Conservation (phyloP, 2,888 invertebrate genomes). For the Ophion obscuratus region DNA sequence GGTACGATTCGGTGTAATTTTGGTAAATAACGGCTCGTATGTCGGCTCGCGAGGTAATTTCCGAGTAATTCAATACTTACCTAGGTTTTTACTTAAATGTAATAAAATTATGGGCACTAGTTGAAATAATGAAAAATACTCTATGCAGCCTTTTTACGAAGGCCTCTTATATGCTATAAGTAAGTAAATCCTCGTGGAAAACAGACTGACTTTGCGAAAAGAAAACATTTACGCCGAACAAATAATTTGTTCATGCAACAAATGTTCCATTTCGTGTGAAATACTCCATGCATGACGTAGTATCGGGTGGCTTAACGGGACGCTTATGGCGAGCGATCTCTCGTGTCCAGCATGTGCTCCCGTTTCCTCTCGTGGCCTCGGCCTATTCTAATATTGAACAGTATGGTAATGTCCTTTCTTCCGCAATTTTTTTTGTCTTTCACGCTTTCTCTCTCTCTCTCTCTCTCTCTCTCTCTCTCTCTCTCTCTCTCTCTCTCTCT, state of each 20-base stretch:
- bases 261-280: neutral
- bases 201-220: no score
- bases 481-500: neutral
- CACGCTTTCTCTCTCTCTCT: neutral
- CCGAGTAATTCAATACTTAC: neutral
- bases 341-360: slow-evolving; percentile 33
- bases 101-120: no score
- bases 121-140: no score
- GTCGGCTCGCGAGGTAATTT: neutral
- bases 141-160: no score
- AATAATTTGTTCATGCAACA: neutral
- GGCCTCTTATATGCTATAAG: no score
- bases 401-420: slow-evolving; percentile 79
- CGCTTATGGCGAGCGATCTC: slow-evolving; percentile 26
- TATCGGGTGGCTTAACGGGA: slow-evolving; percentile 17
- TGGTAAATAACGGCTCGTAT: neutral
- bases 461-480: slow-evolving; percentile 2
- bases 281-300: neutral
- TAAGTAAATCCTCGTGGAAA: no score
- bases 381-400: slow-evolving; percentile 81
- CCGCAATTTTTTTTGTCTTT: slow-evolving; percentile 19
- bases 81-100: no score
- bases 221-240: neutral
- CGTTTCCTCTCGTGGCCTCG: slow-evolving; percentile 22
- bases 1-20: neutral